Evolutionary conservation across 2,113 vertebrate species (phyloP).

Genomic region (Protobothrops mucrosquamatus): DNA sequence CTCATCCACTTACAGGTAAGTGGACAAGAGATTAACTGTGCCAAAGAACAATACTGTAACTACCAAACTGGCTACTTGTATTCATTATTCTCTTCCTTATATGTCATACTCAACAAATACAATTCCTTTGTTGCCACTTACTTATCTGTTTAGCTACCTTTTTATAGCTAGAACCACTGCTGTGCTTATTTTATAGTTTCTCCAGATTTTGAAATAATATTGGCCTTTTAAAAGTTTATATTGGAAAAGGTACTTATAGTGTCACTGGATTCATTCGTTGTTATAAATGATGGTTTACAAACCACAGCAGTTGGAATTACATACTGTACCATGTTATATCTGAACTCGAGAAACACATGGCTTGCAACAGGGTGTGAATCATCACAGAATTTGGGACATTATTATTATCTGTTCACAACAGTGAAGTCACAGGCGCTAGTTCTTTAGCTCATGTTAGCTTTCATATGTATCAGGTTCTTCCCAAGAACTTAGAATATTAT

Average conservation of each 20-base stretch:
- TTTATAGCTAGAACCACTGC: not conserved
- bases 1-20: constrained; percentile 87
- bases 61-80: not conserved
- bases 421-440: not conserved
- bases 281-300: not conserved
- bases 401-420: not conserved
- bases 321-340: too few relatives aligned
- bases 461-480: not conserved
- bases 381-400: not conserved
- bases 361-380: not conserved
- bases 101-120: not conserved
- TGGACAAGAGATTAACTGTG: not conserved
- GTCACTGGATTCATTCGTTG: not conserved
- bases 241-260: not conserved
- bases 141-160: not conserved
- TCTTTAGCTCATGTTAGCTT: not conserved
- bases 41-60: not conserved
- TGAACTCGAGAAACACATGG: not conserved
- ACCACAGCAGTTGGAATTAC: not conserved
- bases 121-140: not conserved
- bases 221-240: not conserved
- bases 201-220: not conserved
- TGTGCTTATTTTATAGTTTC: not conserved
- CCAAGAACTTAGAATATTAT: not conserved
- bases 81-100: not conserved